Conservation (phyloP, 1,140 invertebrate species). For the Habropoda laboriosa region DNA sequence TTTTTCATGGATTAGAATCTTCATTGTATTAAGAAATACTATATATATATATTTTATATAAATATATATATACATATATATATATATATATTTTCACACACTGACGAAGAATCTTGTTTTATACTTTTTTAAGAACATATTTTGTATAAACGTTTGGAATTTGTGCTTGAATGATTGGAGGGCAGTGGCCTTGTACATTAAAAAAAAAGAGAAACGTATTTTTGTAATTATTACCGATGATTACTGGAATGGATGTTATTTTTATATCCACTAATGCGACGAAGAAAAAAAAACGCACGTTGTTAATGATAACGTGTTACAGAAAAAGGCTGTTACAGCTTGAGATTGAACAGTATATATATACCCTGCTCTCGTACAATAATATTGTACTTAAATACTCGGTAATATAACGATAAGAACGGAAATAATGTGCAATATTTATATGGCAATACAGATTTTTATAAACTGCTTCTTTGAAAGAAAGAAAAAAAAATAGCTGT, state of each 20-base stretch:
- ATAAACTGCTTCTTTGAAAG: conserved; percentile 64
- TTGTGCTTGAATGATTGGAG: conserved; percentile 54
- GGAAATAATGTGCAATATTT: conserved; percentile 74
- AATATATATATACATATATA: conserved; percentile 39
- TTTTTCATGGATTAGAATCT: conserved; percentile 35
- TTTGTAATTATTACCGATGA: conserved; percentile 51
- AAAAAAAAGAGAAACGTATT: conserved; percentile 51
- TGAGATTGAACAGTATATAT: conserved; percentile 28
- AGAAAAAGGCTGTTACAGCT: not conserved
- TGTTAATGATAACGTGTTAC: not conserved
- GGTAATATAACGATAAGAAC: conserved; percentile 57
- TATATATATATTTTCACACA: conserved; percentile 66
- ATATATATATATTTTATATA: conserved; percentile 36
- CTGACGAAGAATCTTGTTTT: conserved; percentile 67
- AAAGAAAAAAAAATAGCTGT: conserved; percentile 64
- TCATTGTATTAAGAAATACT: conserved; percentile 56
- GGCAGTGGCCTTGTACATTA: conserved; percentile 60
- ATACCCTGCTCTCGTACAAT: conserved; percentile 52
- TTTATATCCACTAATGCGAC: conserved; percentile 29
- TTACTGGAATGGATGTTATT: conserved; percentile 23
- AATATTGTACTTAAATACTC: conserved; percentile 49
- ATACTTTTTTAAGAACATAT: conserved; percentile 74
- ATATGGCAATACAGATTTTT: conserved; percentile 71
- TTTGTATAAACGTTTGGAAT: conserved; percentile 61
- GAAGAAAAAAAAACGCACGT: not conserved